Evolutionary conservation across 2,113 vertebrate species (phyloP), one percentile per base, ranked within the genome.

Genomic region (Camarhynchus parvulus): DNA sequence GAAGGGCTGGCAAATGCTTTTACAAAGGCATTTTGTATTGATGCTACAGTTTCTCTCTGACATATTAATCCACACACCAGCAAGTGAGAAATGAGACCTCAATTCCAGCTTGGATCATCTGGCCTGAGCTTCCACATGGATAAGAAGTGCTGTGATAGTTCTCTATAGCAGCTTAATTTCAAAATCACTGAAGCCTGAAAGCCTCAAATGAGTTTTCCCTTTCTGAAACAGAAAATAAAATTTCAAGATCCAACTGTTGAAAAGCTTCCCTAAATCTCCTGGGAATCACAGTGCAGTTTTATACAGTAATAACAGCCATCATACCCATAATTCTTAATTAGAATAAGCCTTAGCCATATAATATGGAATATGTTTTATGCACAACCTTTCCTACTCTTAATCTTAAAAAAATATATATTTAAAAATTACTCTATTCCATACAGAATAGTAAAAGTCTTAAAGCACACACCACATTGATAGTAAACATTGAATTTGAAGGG

Each of bases 181-280:
- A 50, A 85, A 95, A 82, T 64, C 87, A 4, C 62, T 91, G 77
- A 89, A 94, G 81, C 74, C 50, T 91, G 78, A 92, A 91, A 84
- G 84, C n/a, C 58, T 94, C 66, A 94, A 92, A 92, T 95, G 73
- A 84, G 79, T 83, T 95, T 92, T 88, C 37, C 41, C 13, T 91
- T 87, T 91, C 77, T 69, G 74, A 96, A 94, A 92, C 2, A 11
- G 69, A 94, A 95, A 94, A 94, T 89, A 91, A 87, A 94, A 87
- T 74, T 92, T 87, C 44, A 87, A 58, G 66, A 92, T 82, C 58
- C 73, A 89, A 53, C 31, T 82, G 44, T 8, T 92, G 74, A 87
- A 91, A 95, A 91, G 31, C 81, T 91, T 89, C 42, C 25, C 41
- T 76, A 64, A 85, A 73, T 79, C 70, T 89, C 83, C 44, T 39